These are phyloP conservation scores for Drosophila mojavensis DNA, from an alignment of 1,140 invertebrate species.

Conservation along the genomic window DNA sequence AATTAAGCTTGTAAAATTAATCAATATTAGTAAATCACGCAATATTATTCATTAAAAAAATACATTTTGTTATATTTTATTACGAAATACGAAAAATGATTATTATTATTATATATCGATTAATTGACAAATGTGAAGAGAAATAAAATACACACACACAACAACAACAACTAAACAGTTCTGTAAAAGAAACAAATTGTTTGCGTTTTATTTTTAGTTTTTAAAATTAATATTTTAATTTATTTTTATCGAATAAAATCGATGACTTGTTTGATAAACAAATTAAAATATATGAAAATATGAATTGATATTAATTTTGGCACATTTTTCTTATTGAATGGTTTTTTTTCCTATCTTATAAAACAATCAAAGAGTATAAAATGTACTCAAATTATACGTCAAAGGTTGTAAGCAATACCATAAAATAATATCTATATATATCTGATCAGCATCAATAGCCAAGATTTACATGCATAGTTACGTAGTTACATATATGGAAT, in stretches of 20 bases:
- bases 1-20: constrained; percentile 53
- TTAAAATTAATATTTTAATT: background rate
- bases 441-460: too few relatives aligned
- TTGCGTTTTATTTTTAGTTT: constrained; percentile 15
- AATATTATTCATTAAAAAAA: constrained; percentile 68
- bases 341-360: background rate
- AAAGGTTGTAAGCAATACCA: too few relatives aligned
- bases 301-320: too few relatives aligned
- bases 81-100: constrained; percentile 50
- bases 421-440: too few relatives aligned
- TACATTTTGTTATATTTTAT: constrained; percentile 68
- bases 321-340: too few relatives aligned
- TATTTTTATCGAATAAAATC: background rate
- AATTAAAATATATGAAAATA: background rate
- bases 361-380: too few relatives aligned
- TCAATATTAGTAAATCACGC: constrained; percentile 75
- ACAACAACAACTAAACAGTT: constrained; percentile 43
- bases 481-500: too few relatives aligned
- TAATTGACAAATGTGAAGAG: constrained; percentile 53
- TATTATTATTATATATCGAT: constrained; percentile 37
- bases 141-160: constrained; percentile 52
- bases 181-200: constrained; percentile 50
- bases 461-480: too few relatives aligned
- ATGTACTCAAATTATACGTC: too few relatives aligned
- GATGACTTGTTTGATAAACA: background rate